Conservation (phyloP, 2,888 invertebrate genomes). For the Ethmia dodecea region DNA sequence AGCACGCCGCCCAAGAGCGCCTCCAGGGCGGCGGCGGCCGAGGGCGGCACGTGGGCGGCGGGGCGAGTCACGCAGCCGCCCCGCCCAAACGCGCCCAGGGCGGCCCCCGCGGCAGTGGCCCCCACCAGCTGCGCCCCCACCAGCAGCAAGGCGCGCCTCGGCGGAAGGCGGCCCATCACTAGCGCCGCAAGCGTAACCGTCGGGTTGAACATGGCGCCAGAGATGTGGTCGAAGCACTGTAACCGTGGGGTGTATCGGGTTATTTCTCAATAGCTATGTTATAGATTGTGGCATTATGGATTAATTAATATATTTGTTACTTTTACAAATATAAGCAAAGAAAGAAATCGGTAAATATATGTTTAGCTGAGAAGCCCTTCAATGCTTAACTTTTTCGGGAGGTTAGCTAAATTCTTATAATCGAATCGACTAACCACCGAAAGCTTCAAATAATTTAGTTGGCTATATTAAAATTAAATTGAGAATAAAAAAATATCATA, state of each 20-base stretch:
- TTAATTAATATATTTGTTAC: no score
- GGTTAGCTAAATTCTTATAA: no score
- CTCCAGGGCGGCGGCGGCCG: slow-evolving; percentile 79
- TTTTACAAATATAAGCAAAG: no score
- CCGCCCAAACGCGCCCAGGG: slow-evolving; percentile 75
- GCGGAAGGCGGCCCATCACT: slow-evolving; percentile 66
- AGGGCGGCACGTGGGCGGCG: slow-evolving; percentile 29
- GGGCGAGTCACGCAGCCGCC: slow-evolving; percentile 42
- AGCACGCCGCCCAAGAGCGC: slow-evolving; percentile 79
- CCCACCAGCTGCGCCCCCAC: slow-evolving; percentile 82
- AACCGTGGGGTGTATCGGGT: no score
- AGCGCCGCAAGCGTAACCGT: slow-evolving; percentile 83
- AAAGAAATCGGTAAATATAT: no score
- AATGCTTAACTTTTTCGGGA: no score
- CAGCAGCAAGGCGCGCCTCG: slow-evolving; percentile 71
- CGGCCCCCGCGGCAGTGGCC: slow-evolving; percentile 79
- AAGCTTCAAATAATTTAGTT: no score
- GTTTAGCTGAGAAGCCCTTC: no score
- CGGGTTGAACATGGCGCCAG: slow-evolving; percentile 87
- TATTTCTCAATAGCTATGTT: background rate
- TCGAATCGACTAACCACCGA: no score
- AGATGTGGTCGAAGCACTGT: slow-evolving; percentile 84
- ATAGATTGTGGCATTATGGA: background rate
- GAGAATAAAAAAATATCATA: no score
- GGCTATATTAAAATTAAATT: no score